These are phyloP conservation scores for Drosophila planitibia DNA, from an alignment of 2,888 invertebrate genomes.

Conservation along the genomic window DNA sequence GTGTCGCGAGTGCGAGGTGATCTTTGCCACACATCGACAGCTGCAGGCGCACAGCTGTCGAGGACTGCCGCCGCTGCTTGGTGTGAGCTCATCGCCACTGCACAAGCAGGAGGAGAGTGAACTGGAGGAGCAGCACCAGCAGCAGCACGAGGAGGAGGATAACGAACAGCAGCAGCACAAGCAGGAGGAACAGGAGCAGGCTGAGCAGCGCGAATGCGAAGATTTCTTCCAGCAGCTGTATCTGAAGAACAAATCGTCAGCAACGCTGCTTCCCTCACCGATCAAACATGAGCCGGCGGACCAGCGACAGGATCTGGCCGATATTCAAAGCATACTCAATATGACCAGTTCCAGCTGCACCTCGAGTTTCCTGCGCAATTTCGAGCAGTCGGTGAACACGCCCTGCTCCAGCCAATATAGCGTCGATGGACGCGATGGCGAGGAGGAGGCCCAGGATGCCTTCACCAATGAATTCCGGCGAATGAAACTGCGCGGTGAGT, in stretches of 20 bases:
- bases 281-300: constrained; percentile 85
- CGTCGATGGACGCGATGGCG: constrained; percentile 85
- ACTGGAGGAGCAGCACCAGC: constrained; percentile 25
- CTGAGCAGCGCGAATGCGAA: constrained; percentile 86
- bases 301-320: constrained; percentile 91
- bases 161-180: constrained; percentile 39
- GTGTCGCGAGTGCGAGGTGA: constrained; percentile 90
- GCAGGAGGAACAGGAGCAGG: constrained; percentile 5
- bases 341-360: constrained; percentile 89
- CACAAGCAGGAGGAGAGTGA: constrained; percentile 49
- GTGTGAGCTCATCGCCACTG: constrained; percentile 61
- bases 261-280: constrained; percentile 81
- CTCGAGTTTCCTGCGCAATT: constrained; percentile 88
- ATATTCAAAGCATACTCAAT: constrained; percentile 93
- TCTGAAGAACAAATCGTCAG: constrained; percentile 89
- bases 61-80: constrained; percentile 53
- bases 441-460: constrained; percentile 92
- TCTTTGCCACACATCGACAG: constrained; percentile 90
- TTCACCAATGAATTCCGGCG: constrained; percentile 94
- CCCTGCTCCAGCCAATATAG: constrained; percentile 85
- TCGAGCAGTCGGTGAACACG: constrained; percentile 86
- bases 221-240: constrained; percentile 93
- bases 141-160: constrained; percentile 3
- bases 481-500: constrained; percentile 95
- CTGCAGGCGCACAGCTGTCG: constrained; percentile 88